These are phyloP conservation scores for Drosophila melanocephala DNA, from an alignment of 2,888 invertebrate genomes.

Conservation along the genomic window DNA sequence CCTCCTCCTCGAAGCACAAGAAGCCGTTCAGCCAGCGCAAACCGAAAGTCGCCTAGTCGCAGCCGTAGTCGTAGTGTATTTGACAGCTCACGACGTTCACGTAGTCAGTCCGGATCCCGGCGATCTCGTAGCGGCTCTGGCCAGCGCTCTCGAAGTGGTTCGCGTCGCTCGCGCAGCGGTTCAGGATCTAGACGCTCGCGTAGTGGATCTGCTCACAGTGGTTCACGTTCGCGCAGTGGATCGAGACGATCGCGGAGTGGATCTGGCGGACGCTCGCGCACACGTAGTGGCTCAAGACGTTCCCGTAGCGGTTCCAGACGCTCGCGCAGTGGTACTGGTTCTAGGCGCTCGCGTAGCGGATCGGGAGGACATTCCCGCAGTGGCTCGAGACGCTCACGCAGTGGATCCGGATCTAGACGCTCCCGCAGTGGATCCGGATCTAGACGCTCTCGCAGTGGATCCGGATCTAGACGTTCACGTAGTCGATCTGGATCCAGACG, in stretches of 20 bases:
- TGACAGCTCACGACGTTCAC: slow-evolving; percentile 66
- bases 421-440: slow-evolving; percentile 59
- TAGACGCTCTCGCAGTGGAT: slow-evolving; percentile 54
- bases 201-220: slow-evolving; percentile 67
- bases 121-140: slow-evolving; percentile 54
- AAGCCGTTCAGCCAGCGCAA: slow-evolving; percentile 69
- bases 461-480: slow-evolving; percentile 68
- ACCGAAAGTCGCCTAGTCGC: slow-evolving; percentile 75
- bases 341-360: slow-evolving; percentile 53
- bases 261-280: slow-evolving; percentile 58
- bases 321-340: slow-evolving; percentile 70
- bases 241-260: slow-evolving; percentile 63
- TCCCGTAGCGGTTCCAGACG: slow-evolving; percentile 53
- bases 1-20: slow-evolving; percentile 22
- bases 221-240: slow-evolving; percentile 47
- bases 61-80: slow-evolving; percentile 42
- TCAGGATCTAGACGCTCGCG: slow-evolving; percentile 62
- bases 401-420: slow-evolving; percentile 59
- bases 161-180: slow-evolving; percentile 60
- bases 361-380: slow-evolving; percentile 68
- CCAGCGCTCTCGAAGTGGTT: slow-evolving; percentile 41
- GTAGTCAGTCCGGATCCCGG: slow-evolving; percentile 57
- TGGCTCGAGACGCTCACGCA: slow-evolving; percentile 61
- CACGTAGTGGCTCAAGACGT: slow-evolving; percentile 13
- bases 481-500: slow-evolving; percentile 57